Base-by-base conservation (phyloP, 1,140 invertebrate genomes). In the Euschistus heros region DNA sequence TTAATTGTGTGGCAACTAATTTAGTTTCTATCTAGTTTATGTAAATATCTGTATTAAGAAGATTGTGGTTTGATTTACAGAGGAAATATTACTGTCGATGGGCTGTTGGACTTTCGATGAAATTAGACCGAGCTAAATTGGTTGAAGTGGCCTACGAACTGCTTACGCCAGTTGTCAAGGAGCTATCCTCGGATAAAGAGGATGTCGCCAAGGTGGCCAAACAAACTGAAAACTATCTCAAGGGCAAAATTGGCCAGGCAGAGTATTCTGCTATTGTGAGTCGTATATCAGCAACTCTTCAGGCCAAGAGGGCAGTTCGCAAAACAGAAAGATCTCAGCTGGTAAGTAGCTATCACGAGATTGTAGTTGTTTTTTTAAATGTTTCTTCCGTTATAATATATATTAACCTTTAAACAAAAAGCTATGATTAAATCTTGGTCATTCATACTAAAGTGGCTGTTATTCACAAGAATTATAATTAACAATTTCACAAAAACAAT, bases 51-150 rank as follows among this genome's bases (percentile, higher is more conserved):
- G 6, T 10, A 37, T n/a, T 18, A 62, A 42, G 10, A 62, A 37
- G 5, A 18, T 37, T 62, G 7, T n/a, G n/a, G n/a, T 42, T 64
- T 10, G 33, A 30, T 26, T 70, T 71, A 0, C 65, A 88, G 85
- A 77, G 87, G 67, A 79, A 75, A 17, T 79, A 81, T 63, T 77
- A 86, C 18, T 89, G 89, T 65, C 86, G 86, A 68, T 89, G 84
- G 75, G 80, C 87, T n/a, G 86, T 83, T 33, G 86, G 83, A 0
- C 68, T 89, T 14, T 72, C 79, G 20, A 73, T 81, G 5, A 79
- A 82, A 47, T 73, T 88, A 14, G 80, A 80, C 6, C 67, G 79
- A 26, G 77, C 82, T 0, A 73, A 75, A 42, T 68, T 90, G 7
- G 71, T 76, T 1, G 72, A 76, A 2, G 70, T 85, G 59, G 70